phyloP scores from a whole-genome alignment of 1,140 invertebrate species.

The Drosophila kepulauana region DNA sequence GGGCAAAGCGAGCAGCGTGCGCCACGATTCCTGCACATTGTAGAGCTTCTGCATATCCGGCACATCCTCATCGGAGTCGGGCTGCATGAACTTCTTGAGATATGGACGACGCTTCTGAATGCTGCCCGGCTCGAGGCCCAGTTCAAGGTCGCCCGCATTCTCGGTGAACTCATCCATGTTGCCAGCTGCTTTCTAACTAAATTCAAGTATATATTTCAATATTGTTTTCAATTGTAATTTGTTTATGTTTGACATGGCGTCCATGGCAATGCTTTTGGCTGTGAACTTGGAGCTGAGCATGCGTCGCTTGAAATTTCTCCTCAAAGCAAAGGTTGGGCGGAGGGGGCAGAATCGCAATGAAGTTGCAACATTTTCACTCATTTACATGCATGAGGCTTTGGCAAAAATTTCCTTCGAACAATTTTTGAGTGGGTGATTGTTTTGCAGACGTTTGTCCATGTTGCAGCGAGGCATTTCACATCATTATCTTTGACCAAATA shows the following conservation, averaged over 20 bases:
- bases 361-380: constrained; percentile 78
- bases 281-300: constrained; percentile 43
- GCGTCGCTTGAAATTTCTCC: constrained; percentile 11
- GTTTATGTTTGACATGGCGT: constrained; percentile 4
- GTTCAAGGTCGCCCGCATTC: neutral
- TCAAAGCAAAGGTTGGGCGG: neutral
- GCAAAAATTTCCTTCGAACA: constrained; percentile 67
- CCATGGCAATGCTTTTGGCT: constrained; percentile 58
- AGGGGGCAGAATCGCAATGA: constrained; percentile 56
- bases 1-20: constrained; percentile 57
- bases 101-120: constrained; percentile 39
- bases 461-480: constrained; percentile 70
- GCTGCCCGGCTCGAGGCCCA: neutral
- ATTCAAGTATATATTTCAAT: neutral
- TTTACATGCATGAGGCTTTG: constrained; percentile 63
- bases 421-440: constrained; percentile 81
- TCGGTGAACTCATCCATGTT: constrained; percentile 30
- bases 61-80: constrained; percentile 66
- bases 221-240: constrained; percentile 17
- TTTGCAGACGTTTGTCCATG: constrained; percentile 39
- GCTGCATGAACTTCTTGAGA: constrained; percentile 60
- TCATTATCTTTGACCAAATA: constrained; percentile 83
- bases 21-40: constrained; percentile 73
- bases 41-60: constrained; percentile 47
- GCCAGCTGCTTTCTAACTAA: neutral